Base-by-base conservation (phyloP, 2,888 invertebrate genomes). In the Julus scanicus region DNA sequence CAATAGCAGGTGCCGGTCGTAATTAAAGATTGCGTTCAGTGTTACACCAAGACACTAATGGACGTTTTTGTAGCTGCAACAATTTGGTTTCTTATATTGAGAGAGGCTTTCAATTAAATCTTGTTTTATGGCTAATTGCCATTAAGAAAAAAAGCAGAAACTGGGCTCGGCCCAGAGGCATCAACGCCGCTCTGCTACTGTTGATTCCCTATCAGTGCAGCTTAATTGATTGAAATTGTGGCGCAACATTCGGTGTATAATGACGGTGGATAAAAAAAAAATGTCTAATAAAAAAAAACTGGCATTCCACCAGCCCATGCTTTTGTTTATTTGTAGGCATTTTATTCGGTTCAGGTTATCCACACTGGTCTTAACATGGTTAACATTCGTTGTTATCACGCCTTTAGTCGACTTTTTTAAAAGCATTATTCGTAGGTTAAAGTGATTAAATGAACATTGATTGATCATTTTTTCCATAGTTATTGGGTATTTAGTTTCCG, bases 71-170 rank as follows among this genome's bases (percentile, higher is more conserved):
- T 63, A 15, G 1, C 63, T 13, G 63, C 71, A 71, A 71, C 71
- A 9, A 29, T 71, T 20, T 71, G 29, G 20, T 20, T 71, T 71
- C 71, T 71, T 29, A n/a, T 6, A 63, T 63, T 4, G 71, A 71
- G 71, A 71, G 71, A 71, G 71, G 20, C 71, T 71, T 71, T 71
- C 71, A 71, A 71, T 71, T 71, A 71, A 71, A 71, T 71, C 71
- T 71, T 71, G 71, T 71, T 71, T 71, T 71, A 71, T 71, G 71
- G 71, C 71, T 71, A 71, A 71, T 71, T 71, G 71, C 71, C 71
- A 71, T 71, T 71, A 71, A 71, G 71, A 71, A 71, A 71, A 71
- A 71, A 71, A 44, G 5, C 6, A 44, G 29, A 29, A 63, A 71
- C 71, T 71, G 20, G 71, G 71, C 20, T 71, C 29, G 71, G 71